Base-by-base conservation (phyloP, 37 sponge, comb jelly and placozoan genomes). In the Sycon ciliatum region DNA sequence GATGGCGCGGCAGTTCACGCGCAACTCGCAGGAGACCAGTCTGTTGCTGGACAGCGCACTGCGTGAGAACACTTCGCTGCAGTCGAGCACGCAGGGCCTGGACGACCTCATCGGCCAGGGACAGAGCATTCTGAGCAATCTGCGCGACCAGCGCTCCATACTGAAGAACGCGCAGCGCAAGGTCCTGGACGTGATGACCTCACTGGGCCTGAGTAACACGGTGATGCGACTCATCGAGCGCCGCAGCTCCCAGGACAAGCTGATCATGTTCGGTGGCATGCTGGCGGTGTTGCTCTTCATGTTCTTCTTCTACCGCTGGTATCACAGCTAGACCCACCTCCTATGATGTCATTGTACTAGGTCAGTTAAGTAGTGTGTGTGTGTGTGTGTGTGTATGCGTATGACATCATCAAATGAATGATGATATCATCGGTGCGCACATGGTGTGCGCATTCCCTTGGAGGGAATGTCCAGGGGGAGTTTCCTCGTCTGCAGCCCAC, bases 181-280 rank as follows among this genome's bases (percentile, higher is more conserved):
- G 38, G 18, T 84, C 29, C 65, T 81, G 22, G 83, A 84, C 69
- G 36, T 84, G 26, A 37, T 71, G 32, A 89, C 75, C 61, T 84
- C 85, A 0, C 65, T 84, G 0, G 86, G 86, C 20, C 73, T 89
- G 11, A 84, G 86, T 4, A 84, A 81, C 58, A 89, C 89, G 52
- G 83, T 89, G 11, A 89, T 89, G 89, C 61, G 86, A 38, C 35
- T 89, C 38, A 84, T 89, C 20, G 86, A 89, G 63, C 78, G 63
- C n/a, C 38, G 89, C 20, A 73, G 86, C 0, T 32, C 73, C 2
- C 54, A 49, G 54, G 54, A n/a, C n/a, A n/a, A n/a, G n/a, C n/a
- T n/a, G n/a, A n/a, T n/a, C n/a, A n/a, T n/a, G n/a, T n/a, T n/a
- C n/a, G n/a, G n/a, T n/a, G n/a, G n/a, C n/a, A n/a, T n/a, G n/a